Conservation (phyloP, 2,797 vertebrate genomes). For the Falco rusticolus region DNA sequence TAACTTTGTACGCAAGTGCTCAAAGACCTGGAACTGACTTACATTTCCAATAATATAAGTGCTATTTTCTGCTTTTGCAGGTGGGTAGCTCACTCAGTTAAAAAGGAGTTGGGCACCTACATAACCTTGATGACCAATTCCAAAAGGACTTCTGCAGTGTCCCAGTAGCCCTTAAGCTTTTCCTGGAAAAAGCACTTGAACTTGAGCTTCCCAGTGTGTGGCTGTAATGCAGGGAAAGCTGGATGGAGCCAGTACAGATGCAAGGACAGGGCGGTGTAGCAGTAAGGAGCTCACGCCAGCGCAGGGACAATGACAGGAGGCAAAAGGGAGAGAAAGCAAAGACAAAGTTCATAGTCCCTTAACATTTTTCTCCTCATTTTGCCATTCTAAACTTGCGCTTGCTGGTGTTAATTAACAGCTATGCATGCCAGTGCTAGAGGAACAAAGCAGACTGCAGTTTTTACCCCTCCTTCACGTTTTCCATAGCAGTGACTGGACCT, state of each 20-base stretch:
- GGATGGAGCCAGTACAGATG: background rate
- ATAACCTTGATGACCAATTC: background rate
- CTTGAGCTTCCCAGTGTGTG: rapidly evolving
- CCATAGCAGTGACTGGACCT: background rate
- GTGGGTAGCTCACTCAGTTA: background rate
- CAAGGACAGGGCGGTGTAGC: background rate
- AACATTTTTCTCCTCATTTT: slow-evolving; percentile 11
- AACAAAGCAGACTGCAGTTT: background rate
- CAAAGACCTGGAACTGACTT: background rate
- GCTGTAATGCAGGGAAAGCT: background rate
- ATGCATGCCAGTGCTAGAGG: background rate
- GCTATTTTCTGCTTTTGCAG: background rate
- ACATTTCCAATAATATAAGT: background rate
- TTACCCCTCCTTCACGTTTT: background rate
- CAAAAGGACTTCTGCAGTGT: background rate
- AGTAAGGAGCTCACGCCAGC: background rate
- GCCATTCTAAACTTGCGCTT: background rate
- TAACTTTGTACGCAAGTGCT: background rate
- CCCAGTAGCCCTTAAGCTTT: background rate
- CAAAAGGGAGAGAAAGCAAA: background rate
- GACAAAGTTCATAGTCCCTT: background rate
- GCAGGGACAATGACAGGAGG: background rate
- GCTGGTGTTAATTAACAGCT: slow-evolving; percentile 19
- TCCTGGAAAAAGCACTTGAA: background rate
- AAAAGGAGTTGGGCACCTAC: background rate